A percentile compares a stretch with the other conserved stretches of the same genome.
Evolutionary conservation across 2,113 vertebrate genomes (phyloP).

Genomic region (Nansenia antarctica): DNA sequence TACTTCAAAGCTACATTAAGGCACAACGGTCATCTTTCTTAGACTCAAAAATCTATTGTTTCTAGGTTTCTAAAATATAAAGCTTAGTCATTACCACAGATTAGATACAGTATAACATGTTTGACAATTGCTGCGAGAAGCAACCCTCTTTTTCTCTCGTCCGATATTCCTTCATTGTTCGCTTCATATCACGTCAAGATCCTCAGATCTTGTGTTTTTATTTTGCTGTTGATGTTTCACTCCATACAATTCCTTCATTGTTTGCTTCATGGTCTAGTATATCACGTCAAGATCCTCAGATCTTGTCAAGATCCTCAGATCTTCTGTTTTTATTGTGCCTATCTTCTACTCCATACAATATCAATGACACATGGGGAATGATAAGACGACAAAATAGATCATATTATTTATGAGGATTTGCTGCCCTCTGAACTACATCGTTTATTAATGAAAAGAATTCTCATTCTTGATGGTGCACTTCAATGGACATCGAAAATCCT

Average conservation of each 20-base stretch:
- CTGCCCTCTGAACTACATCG: conserved; percentile 14
- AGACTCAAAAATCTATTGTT: background rate
- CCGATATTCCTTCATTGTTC: conserved; percentile 5
- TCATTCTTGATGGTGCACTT: background rate
- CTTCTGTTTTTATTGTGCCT: background rate
- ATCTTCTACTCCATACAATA: conserved; percentile 27
- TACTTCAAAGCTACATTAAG: background rate
- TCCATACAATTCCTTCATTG: conserved; percentile 6
- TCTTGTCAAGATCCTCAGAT: background rate
- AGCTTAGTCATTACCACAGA: background rate
- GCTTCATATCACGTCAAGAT: background rate
- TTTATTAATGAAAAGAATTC: conserved; percentile 26
- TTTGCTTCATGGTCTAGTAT: conserved; percentile 4
- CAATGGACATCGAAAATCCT: conserved; percentile 14
- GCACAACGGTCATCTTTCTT: background rate
- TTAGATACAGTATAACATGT: background rate
- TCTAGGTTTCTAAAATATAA: background rate
- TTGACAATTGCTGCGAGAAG: background rate
- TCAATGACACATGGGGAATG: conserved; percentile 8
- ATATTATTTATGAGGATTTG: conserved; percentile 37
- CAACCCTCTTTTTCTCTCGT: background rate
- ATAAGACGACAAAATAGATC: conserved; percentile 24
- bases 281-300: conserved; percentile 9
- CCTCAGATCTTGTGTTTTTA: no score
- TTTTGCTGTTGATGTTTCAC: no score